Percentiles rank a stretch among this genome's conserved stretches.
Conservation (phyloP, 2,797 vertebrate species). For the Zalophus californianus region DNA sequence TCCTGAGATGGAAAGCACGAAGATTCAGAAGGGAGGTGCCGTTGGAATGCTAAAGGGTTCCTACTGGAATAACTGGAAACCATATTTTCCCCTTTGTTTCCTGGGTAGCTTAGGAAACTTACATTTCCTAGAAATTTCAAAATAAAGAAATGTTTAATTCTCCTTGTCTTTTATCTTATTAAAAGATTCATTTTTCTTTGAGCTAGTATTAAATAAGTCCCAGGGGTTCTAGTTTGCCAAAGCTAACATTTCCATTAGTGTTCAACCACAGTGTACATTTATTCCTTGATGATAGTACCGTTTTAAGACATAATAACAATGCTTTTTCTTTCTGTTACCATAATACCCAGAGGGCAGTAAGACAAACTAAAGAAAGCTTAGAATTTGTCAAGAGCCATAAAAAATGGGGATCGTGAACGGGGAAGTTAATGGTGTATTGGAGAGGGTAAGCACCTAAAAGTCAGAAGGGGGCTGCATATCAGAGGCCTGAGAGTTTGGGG, state of each 20-base stretch:
- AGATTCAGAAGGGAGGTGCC: not conserved
- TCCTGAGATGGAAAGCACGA: not conserved
- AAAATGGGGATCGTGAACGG: not conserved
- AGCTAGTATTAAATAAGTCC: not conserved
- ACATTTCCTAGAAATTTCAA: not conserved
- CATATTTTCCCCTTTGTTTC: not conserved
- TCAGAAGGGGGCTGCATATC: not conserved
- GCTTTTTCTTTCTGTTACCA: not conserved
- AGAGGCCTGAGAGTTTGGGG: not conserved
- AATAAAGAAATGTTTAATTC: not conserved
- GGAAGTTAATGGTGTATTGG: not conserved
- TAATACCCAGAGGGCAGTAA: not conserved
- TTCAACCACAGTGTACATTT: not conserved
- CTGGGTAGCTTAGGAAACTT: not conserved
- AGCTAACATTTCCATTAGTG: not conserved
- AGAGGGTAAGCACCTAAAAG: not conserved
- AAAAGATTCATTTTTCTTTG: not conserved
- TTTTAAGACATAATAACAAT: not conserved
- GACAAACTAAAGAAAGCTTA: not conserved
- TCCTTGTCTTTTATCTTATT: not conserved
- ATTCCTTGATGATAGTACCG: not conserved
- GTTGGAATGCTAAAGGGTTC: not conserved
- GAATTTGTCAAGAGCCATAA: not conserved
- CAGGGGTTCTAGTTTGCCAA: not conserved
- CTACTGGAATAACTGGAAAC: not conserved